phyloP scores from a whole-genome alignment of 2,113 vertebrate genomes.

The Paradoxurus hermaphroditus region DNA sequence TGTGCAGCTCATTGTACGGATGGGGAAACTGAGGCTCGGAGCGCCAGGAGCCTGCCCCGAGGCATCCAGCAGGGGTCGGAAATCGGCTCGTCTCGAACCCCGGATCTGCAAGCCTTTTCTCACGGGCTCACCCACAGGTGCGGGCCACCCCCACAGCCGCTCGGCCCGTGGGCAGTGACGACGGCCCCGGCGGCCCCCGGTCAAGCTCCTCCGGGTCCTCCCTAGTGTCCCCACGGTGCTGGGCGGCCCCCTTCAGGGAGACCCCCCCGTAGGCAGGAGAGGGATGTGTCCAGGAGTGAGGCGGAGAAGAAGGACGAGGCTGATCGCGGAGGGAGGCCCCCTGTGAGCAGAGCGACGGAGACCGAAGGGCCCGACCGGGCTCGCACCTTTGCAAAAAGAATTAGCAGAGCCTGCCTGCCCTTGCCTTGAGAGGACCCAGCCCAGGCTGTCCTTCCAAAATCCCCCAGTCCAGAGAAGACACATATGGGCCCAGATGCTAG shows the following conservation, averaged over 20 bases:
- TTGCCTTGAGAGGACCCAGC: no score
- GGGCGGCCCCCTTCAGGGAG: fast-evolving
- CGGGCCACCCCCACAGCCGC: no score
- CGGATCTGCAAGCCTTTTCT: not conserved
- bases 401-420: not conserved
- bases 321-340: not conserved
- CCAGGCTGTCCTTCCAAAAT: not conserved
- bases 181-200: fast-evolving
- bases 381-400: not conserved
- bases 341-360: fast-evolving
- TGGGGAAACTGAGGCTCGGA: not conserved
- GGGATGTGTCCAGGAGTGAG: not conserved
- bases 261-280: not conserved
- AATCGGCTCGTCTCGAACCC: not conserved
- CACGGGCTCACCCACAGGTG: not conserved
- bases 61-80: not conserved
- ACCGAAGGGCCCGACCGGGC: no score
- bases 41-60: not conserved
- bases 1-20: not conserved
- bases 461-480: not conserved
- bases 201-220: not conserved
- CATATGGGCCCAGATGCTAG: not conserved
- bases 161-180: fast-evolving
- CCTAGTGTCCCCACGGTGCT: not conserved
- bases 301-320: not conserved